Base-by-base conservation (phyloP, 2,888 invertebrate species). In the Suillia variegata region DNA sequence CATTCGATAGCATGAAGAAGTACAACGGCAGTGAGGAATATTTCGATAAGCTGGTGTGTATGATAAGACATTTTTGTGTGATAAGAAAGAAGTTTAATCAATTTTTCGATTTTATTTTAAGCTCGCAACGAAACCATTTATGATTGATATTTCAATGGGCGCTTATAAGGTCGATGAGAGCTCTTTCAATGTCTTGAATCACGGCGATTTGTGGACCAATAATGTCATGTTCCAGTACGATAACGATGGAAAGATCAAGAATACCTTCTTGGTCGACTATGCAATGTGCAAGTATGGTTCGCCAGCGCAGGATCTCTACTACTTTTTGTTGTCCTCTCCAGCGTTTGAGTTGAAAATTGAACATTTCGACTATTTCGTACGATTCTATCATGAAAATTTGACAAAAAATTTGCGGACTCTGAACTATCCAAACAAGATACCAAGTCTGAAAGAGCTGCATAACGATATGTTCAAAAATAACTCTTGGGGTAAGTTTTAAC, bases 331-430 rank as follows among this genome's bases (percentile, higher is more conserved):
- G 2, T 73, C 78, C 0, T 81, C 80, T 1, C 68, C 78, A 1
- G 66, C 59, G n/a, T 63, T 73, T 22, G 75, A 79, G 8, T 65
- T 76, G 8, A 80, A 79, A 42, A 17, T 79, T 2, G 59, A 65
- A 2, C 63, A 76, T 17, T 81, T 81, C 45, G 81, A 80, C 53
- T 71, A 75, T 26, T 78, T 77, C 8, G 54, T 81, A 5, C 68
- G 74, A 48, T 72, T 67, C 34, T 80, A 80, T 53, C 71, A 80
- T 53, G 70, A 75, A n/a, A 67, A 74, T 24, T 63, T 80, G 5
- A 62, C 67, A 0, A 62, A 71, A 18, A 71, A 74, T 34, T 60
- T 81, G 1, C 66, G 70, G 15, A 26, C 74, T 1, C 62, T 80
- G 0, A 73, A 72, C 6, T 80, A 76, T 61, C 54, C 68, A 0